These are phyloP conservation scores for Thaleichthys pacificus DNA, from an alignment of 2,797 vertebrate genomes.

Conservation along the genomic window DNA sequence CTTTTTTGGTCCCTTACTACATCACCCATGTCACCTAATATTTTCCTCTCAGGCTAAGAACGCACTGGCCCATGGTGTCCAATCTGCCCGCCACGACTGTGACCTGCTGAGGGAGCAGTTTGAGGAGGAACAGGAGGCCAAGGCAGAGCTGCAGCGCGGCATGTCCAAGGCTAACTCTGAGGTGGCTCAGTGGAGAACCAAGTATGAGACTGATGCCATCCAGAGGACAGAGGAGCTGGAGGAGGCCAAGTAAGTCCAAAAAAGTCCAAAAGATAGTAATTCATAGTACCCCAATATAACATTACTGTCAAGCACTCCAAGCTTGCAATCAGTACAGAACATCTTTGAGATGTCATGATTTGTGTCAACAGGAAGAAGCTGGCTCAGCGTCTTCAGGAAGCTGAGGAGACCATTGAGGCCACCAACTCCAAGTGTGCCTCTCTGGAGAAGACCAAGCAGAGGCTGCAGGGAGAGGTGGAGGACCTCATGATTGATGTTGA, in stretches of 20 bases:
- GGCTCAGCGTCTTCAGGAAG: too few relatives aligned
- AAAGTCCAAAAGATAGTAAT: neutral
- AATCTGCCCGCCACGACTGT: slow-evolving; percentile 73
- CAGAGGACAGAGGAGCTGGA: slow-evolving; percentile 75
- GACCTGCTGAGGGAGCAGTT: slow-evolving; percentile 75
- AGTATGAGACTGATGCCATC: slow-evolving; percentile 73
- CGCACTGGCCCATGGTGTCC: slow-evolving; percentile 70
- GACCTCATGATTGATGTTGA: slow-evolving; percentile 77
- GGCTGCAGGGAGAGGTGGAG: slow-evolving; percentile 75
- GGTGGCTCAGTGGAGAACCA: slow-evolving; percentile 76
- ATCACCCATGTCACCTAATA: too few relatives aligned
- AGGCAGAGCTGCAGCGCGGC: slow-evolving; percentile 63
- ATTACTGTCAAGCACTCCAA: neutral
- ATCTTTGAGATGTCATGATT: neutral
- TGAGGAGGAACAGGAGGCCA: slow-evolving; percentile 74
- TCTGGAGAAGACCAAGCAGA: slow-evolving; percentile 53
- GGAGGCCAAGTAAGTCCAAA: slow-evolving; percentile 71
- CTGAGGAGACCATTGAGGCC: too few relatives aligned
- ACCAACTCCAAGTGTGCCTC: too few relatives aligned
- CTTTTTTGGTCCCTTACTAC: too few relatives aligned
- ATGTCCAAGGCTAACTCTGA: slow-evolving; percentile 74
- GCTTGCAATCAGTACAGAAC: neutral
- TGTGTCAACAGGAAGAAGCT: too few relatives aligned
- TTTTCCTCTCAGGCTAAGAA: slow-evolving; percentile 65
- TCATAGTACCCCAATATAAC: too few relatives aligned